Percentiles rank a stretch among this genome's conserved stretches.
Conservation (phyloP, 1,140 invertebrate species). For the Glossosoma conforme region DNA sequence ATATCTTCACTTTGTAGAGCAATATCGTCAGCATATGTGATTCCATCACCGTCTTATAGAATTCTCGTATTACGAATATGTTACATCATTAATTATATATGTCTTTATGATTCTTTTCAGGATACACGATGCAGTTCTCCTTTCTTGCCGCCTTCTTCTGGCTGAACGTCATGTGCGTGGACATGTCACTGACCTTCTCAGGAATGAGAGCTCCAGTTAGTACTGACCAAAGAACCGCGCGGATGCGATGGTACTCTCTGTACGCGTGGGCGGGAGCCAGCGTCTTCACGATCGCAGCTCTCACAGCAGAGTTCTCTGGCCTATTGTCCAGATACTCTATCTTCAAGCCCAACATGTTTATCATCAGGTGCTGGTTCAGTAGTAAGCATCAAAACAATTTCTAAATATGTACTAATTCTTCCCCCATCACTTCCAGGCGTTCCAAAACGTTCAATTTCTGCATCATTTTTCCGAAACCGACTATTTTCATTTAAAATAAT, state of each 20-base stretch:
- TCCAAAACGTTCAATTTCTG: no score
- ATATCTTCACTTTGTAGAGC: no score
- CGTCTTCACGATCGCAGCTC: slow-evolving; percentile 9
- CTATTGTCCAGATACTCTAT: slow-evolving; percentile 11
- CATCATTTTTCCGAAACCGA: no score
- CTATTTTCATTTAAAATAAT: no score
- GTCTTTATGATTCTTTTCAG: slow-evolving; percentile 44
- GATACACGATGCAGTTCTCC: slow-evolving; percentile 60
- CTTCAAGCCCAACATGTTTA: slow-evolving; percentile 24
- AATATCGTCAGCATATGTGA: no score
- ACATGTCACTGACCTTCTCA: slow-evolving; percentile 64
- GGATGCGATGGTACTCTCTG: slow-evolving; percentile 25
- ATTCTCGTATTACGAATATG: no score
- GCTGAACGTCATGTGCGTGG: slow-evolving; percentile 66
- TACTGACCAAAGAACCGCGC: slow-evolving; percentile 9
- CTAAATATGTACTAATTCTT: no score
- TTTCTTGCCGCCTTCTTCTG: slow-evolving; percentile 64
- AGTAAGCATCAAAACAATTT: no score
- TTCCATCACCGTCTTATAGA: no score
- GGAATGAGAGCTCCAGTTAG: slow-evolving; percentile 18
- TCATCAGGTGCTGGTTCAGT: slow-evolving; percentile 26
- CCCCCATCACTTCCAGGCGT: no score
- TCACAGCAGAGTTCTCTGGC: slow-evolving; percentile 18
- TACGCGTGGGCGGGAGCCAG: slow-evolving; percentile 24
- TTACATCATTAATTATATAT: no score